Evolutionary conservation across 2,888 invertebrate species (phyloP).

Genomic region (Camptogramma bilineatum): DNA sequence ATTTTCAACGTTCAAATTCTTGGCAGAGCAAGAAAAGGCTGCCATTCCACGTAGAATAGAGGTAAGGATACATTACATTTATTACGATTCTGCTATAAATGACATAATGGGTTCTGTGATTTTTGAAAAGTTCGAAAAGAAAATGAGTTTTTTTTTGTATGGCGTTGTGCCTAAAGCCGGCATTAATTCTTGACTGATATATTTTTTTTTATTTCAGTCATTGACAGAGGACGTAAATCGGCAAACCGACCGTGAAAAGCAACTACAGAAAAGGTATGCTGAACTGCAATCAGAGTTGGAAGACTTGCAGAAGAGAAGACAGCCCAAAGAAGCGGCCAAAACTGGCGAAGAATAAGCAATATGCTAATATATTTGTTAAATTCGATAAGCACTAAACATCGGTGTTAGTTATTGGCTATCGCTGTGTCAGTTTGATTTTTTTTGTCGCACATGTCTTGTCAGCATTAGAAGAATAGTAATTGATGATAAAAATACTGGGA

Average conservation of each 20-base stretch:
- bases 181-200: not conserved
- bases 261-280: constrained; percentile 93
- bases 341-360: constrained; percentile 48
- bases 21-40: constrained; percentile 94
- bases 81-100: not conserved
- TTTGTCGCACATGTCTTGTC: too few species aligned
- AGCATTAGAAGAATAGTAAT: too few species aligned
- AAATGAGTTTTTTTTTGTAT: too few species aligned
- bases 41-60: constrained; percentile 96
- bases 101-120: not conserved
- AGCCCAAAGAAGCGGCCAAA: constrained; percentile 50
- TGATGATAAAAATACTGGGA: too few species aligned
- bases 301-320: constrained; percentile 69
- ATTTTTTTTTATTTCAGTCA: constrained; percentile 81
- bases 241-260: constrained; percentile 96
- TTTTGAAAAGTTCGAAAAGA: too few species aligned
- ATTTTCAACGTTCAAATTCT: constrained; percentile 94
- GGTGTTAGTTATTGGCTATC: constrained; percentile 1
- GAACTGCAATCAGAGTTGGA: constrained; percentile 89
- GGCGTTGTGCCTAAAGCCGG: too few species aligned
- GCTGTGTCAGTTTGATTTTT: too few species aligned
- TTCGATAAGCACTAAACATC: not conserved
- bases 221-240: constrained; percentile 96
- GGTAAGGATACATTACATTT: constrained; percentile 71
- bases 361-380: not conserved